A percentile compares a stretch with the other conserved stretches of the same genome.
phyloP scores from a whole-genome alignment of 2,113 vertebrate genomes.

The Ciconia stormi region DNA sequence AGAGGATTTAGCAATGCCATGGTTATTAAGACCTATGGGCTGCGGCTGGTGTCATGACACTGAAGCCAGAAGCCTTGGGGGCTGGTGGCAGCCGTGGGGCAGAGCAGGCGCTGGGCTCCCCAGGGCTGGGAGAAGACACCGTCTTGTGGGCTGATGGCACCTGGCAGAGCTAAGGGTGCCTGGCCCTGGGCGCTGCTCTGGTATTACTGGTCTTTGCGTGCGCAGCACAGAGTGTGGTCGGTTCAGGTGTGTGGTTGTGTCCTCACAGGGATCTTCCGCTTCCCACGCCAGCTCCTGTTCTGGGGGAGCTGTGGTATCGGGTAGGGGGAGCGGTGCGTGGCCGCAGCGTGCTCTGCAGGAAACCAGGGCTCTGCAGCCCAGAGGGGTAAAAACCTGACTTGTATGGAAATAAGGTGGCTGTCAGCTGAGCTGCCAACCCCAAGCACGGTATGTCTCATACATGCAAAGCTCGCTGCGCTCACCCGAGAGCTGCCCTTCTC shows the following conservation, averaged over 20 bases:
- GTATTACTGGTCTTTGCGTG: accelerated
- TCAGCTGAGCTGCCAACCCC: background rate
- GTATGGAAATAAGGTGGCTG: accelerated
- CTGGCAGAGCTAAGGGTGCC: background rate
- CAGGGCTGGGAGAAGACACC: accelerated
- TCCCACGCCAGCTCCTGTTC: accelerated
- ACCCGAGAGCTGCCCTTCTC: accelerated
- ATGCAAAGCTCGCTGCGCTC: accelerated
- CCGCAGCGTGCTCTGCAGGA: background rate
- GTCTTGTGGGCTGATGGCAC: accelerated
- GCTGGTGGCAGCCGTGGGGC: background rate
- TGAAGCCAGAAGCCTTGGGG: background rate
- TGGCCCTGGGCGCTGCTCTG: background rate
- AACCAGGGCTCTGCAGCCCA: background rate
- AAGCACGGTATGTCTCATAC: accelerated
- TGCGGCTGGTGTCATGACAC: accelerated
- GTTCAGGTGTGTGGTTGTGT: accelerated
- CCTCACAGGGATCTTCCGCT: accelerated
- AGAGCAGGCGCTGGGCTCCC: background rate
- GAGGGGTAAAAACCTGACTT: accelerated
- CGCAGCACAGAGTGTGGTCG: accelerated
- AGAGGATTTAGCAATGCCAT: background rate
- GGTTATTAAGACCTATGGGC: background rate
- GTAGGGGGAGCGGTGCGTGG: background rate
- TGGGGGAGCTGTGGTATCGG: accelerated